Conservation (phyloP, 2,888 invertebrate genomes). For the Eilema griseolum region DNA sequence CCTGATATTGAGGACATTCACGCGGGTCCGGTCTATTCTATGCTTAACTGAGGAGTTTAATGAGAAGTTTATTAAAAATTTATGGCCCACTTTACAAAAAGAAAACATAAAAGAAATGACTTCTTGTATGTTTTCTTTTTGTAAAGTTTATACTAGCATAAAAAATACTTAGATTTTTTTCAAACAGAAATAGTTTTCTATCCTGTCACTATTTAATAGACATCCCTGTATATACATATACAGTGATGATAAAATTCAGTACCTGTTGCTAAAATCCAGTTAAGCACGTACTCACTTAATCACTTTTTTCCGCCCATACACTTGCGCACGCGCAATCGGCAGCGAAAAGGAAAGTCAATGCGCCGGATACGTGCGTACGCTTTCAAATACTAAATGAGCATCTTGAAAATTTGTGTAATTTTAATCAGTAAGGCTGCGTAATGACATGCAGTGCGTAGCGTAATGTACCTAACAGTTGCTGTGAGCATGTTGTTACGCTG, state of each 20-base stretch:
- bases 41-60: too few species aligned
- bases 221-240: neutral
- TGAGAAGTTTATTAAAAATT: too few species aligned
- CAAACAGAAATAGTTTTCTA: too few species aligned
- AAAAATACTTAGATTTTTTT: too few species aligned
- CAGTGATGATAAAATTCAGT: neutral
- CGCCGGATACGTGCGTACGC: conserved; percentile 47
- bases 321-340: conserved; percentile 44
- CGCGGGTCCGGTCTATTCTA: too few species aligned
- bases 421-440: conserved; percentile 1
- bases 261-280: neutral
- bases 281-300: conserved; percentile 19
- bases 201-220: neutral
- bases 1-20: too few species aligned
- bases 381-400: conserved; percentile 55
- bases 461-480: neutral
- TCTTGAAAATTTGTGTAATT: conserved; percentile 35
- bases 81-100: too few species aligned
- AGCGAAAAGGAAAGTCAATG: conserved; percentile 56
- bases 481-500: neutral
- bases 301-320: conserved; percentile 42
- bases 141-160: too few species aligned
- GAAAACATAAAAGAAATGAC: too few species aligned
- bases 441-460: neutral
- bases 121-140: too few species aligned